Evolutionary conservation across 2,113 vertebrate species (phyloP).

Genomic region (Macaca mulatta): DNA sequence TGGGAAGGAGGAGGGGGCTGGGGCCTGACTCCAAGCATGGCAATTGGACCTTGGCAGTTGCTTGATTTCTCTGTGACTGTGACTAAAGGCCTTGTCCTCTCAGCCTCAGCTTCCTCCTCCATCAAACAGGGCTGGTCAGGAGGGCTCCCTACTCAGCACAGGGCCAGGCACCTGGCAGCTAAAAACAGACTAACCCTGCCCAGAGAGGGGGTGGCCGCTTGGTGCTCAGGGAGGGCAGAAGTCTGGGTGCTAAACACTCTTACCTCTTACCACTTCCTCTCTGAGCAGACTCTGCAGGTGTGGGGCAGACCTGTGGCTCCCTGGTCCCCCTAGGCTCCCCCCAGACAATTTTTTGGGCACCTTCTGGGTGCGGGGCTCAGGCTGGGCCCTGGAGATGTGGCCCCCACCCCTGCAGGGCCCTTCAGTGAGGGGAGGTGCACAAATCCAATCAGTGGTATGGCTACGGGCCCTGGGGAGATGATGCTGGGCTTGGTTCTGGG

Average conservation of each 20-base stretch:
- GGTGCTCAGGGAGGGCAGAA: neutral
- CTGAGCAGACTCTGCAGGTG: neutral
- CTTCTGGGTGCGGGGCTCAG: neutral
- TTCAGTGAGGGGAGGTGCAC: neutral
- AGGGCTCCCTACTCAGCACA: neutral
- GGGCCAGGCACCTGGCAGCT: neutral
- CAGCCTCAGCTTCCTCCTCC: neutral
- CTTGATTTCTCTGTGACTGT: neutral
- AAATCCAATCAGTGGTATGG: neutral
- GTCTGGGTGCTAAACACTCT: neutral
- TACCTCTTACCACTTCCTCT: conserved; percentile 38
- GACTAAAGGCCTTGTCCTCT: neutral
- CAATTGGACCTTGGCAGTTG: neutral
- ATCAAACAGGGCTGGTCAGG: neutral
- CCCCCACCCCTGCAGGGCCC: neutral
- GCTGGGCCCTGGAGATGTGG: neutral
- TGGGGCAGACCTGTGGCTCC: neutral
- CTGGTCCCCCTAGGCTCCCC: neutral
- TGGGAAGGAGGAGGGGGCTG: neutral
- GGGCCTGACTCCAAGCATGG: neutral
- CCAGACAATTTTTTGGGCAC: neutral
- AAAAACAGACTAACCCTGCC: neutral
- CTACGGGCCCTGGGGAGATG: neutral
- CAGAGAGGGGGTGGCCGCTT: neutral
- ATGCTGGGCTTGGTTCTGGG: neutral